Evolutionary conservation across 2,113 vertebrate species (phyloP), one percentile per base, ranked within the genome.

Genomic region (Propithecus coquereli): DNA sequence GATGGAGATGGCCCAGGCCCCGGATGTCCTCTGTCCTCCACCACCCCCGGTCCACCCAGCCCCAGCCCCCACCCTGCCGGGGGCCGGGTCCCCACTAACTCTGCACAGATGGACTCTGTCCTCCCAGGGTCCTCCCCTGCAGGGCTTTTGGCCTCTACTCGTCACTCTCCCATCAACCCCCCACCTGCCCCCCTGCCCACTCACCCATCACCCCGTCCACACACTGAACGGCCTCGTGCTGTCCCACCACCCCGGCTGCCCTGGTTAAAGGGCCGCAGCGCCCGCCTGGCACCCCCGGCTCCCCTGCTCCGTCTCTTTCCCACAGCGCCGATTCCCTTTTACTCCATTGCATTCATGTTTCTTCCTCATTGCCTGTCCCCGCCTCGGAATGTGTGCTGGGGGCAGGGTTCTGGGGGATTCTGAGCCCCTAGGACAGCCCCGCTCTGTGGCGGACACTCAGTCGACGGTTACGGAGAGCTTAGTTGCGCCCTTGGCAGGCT

Each of bases 341-440:
- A 13, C 18, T 2, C 3, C 2, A 1, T 5, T 25, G 5, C 2
- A 32, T 16, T 40, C 59, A 0, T 2, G 25, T 23, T 27, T 25
- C 4, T 61, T 47, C 4, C 40, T 52, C 25, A 3, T 8, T 5
- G 63, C 63, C 71, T 16, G 7, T 47, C 40, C 43, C 32, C 12
- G 12, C 54, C 6, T 17, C 4, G 8, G 27, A 54, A 76, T 5
- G 11, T 25, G 0, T 23, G 61, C 27, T 80, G 32, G 76, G 59
- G 52, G 16, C 25, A 11, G 47, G 54, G 70, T 14, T 45, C 61
- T 18, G 27, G 86, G 74, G 11, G 34, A 37, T 32, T 54, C 40
- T 27, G 10, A 54, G 40, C 47, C 73, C 52, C 68, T 27, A 8
- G 45, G 37, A 22, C 37, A 2, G 40, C 37, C 25, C 45, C 23